Conservation (phyloP, 2,888 invertebrate species). For the Neoscelio sp. region DNA sequence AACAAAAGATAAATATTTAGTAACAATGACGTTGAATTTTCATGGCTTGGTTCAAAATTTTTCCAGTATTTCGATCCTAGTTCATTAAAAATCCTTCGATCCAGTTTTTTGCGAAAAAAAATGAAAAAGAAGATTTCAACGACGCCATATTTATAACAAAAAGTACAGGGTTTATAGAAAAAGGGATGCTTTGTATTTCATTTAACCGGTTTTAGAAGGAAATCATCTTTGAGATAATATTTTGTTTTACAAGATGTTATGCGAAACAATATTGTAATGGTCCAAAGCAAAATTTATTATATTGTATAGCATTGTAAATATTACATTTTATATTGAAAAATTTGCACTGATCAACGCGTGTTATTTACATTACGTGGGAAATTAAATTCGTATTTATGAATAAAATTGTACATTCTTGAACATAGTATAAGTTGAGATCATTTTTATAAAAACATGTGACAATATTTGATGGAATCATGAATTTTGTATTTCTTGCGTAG, state of each 20-base stretch:
- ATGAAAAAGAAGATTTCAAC: background rate
- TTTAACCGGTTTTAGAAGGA: background rate
- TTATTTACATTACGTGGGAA: conserved; percentile 55
- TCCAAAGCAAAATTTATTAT: conserved; percentile 51
- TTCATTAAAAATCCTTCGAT: conserved; percentile 57
- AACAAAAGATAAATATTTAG: conserved; percentile 80
- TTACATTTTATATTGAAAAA: conserved; percentile 56
- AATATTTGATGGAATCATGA: conserved; percentile 37
- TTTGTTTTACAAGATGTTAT: background rate
- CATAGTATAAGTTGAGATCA: conserved; percentile 52
- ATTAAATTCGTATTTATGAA: conserved; percentile 48
- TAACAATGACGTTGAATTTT: conserved; percentile 70
- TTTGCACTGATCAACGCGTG: conserved; percentile 41
- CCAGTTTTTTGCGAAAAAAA: conserved; percentile 29
- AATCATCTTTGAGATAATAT: background rate
- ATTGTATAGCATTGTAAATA: conserved; percentile 58
- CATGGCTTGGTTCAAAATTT: conserved; percentile 66
- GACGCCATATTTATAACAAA: conserved; percentile 37
- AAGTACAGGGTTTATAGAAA: conserved; percentile 27
- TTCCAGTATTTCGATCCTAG: conserved; percentile 63
- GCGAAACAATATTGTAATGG: conserved; percentile 14
- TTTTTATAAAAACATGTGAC: conserved; percentile 47
- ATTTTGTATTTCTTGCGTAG: conserved; percentile 26
- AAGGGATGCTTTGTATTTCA: conserved; percentile 6
- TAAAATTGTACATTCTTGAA: conserved; percentile 44